These are phyloP conservation scores for Choloepus hoffmanni DNA, from an alignment of 2,113 vertebrate species.

Conservation along the genomic window DNA sequence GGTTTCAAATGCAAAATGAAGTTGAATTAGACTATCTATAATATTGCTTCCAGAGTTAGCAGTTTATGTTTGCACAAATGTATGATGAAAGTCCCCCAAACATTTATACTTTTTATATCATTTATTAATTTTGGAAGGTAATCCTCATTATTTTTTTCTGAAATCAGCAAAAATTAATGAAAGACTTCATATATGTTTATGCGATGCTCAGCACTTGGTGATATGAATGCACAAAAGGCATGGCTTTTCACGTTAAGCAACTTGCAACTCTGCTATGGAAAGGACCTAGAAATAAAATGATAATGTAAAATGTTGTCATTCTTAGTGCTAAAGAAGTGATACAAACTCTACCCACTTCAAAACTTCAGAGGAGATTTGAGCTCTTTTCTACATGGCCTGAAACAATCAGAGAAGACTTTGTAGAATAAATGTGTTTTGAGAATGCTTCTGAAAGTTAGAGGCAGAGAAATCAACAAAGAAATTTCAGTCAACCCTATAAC, in stretches of 20 bases:
- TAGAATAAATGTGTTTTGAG: not conserved
- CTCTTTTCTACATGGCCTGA: not conserved
- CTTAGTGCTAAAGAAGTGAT: not conserved
- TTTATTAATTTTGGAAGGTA: conserved; percentile 31
- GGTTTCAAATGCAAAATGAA: conserved; percentile 4
- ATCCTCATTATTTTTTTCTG: not conserved
- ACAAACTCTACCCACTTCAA: not conserved
- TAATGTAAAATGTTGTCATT: not conserved
- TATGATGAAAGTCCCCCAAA: not conserved
- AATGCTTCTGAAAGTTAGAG: conserved; percentile 9
- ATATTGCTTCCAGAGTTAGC: not conserved
- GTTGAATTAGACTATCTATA: not conserved
- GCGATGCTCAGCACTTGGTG: not conserved
- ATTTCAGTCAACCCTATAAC: not conserved
- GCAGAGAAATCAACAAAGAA: not conserved
- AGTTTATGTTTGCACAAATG: not conserved
- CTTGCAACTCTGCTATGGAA: not conserved
- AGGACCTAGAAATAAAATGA: not conserved
- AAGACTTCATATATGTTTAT: not conserved
- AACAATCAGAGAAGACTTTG: not conserved
- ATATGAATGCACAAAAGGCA: not conserved
- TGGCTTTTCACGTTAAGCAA: not conserved
- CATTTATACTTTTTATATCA: not conserved
- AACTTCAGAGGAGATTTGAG: not conserved
- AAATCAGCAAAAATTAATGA: not conserved